These are phyloP conservation scores for Drosophila pallidifrons DNA, from an alignment of 1,140 invertebrate genomes.

Conservation along the genomic window DNA sequence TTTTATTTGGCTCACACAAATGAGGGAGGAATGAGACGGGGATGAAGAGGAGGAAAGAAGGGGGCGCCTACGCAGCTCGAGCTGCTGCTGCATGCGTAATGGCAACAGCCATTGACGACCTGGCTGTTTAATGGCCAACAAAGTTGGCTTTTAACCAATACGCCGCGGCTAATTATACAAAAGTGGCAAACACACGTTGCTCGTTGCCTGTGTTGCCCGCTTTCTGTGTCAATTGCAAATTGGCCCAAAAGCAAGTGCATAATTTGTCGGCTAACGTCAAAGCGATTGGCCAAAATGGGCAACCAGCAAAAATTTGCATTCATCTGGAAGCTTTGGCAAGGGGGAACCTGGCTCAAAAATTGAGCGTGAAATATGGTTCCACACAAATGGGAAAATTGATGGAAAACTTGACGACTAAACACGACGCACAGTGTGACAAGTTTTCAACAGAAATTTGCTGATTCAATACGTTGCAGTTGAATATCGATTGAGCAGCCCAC, in stretches of 20 bases:
- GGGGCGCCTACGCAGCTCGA: slow-evolving; percentile 37
- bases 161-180: slow-evolving; percentile 65
- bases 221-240: slow-evolving; percentile 63
- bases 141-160: slow-evolving; percentile 53
- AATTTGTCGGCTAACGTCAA: slow-evolving; percentile 49
- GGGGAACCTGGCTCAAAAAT: neutral
- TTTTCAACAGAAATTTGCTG: neutral
- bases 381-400: slow-evolving; percentile 34
- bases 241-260: slow-evolving; percentile 54
- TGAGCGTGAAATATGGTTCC: slow-evolving; percentile 9
- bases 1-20: slow-evolving; percentile 32
- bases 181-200: slow-evolving; percentile 30
- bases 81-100: slow-evolving; percentile 57
- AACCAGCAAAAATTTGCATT: slow-evolving; percentile 21
- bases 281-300: slow-evolving; percentile 43
- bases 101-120: slow-evolving; percentile 44
- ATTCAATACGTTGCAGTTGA: too few species aligned
- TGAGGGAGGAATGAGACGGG: neutral
- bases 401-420: neutral
- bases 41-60: neutral
- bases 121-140: slow-evolving; percentile 50
- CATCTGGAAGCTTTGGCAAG: slow-evolving; percentile 10
- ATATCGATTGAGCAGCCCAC: too few species aligned
- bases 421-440: slow-evolving; percentile 2
- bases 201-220: neutral